phyloP scores from a whole-genome alignment of 2,888 invertebrate species.

The Melieria omissa region DNA sequence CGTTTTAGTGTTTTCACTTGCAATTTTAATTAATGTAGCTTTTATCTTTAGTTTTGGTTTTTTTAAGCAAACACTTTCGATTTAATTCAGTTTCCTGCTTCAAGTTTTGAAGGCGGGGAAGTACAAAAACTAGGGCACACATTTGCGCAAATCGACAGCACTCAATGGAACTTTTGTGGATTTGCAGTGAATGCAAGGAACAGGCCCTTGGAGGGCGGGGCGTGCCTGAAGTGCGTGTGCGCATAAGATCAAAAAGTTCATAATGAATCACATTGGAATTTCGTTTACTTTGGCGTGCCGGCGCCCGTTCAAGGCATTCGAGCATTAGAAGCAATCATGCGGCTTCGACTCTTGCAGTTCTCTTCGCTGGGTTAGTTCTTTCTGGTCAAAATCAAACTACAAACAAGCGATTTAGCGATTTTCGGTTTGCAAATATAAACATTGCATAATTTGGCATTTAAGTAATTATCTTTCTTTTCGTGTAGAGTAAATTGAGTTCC shows the following conservation, averaged over 20 bases:
- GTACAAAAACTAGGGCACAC: neutral
- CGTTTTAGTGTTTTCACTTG: constrained; percentile 22
- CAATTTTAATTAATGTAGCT: constrained; percentile 7
- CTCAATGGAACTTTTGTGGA: too few species aligned
- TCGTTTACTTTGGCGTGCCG: too few species aligned
- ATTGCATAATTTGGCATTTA: constrained; percentile 46
- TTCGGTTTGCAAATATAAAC: constrained; percentile 32
- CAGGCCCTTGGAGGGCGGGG: too few species aligned
- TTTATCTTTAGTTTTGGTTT: constrained; percentile 22
- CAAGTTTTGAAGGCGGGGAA: constrained; percentile 11
- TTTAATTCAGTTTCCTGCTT: constrained; percentile 1
- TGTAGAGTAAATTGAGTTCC: constrained; percentile 18
- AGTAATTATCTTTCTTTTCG: constrained; percentile 40
- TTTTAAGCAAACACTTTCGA: constrained; percentile 24
- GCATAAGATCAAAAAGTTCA: too few species aligned
- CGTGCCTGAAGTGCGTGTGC: too few species aligned
- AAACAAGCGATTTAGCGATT: constrained; percentile 6
- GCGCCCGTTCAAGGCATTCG: too few species aligned
- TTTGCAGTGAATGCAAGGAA: too few species aligned
- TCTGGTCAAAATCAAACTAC: constrained; percentile 11
- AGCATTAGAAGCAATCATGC: too few species aligned
- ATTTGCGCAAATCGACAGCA: neutral
- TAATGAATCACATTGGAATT: too few species aligned
- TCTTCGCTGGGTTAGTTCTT: neutral
- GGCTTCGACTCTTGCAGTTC: too few species aligned